phyloP scores from a whole-genome alignment of 2,797 vertebrate species.

The Apogon talboti region DNA sequence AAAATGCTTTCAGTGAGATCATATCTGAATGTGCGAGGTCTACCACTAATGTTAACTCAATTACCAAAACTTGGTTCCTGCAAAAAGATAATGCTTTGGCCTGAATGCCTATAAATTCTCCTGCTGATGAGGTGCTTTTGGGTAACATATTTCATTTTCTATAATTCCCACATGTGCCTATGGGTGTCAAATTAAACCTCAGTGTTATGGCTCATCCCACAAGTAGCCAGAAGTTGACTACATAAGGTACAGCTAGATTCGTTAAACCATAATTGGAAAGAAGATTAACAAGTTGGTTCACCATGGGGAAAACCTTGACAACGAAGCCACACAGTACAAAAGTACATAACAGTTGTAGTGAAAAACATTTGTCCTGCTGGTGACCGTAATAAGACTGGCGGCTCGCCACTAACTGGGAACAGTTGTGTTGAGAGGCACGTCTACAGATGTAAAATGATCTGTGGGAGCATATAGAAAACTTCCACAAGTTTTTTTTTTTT shows the following conservation, averaged over 20 bases:
- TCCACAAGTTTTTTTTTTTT: constrained; percentile 54
- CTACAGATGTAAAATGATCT: constrained; percentile 80
- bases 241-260: constrained; percentile 29
- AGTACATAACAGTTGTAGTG: constrained; percentile 54
- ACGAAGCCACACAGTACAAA: constrained; percentile 48
- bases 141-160: constrained; percentile 41
- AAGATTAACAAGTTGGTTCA: constrained; percentile 36
- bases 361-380: constrained; percentile 71
- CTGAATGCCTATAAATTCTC: constrained; percentile 13
- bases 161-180: constrained; percentile 46
- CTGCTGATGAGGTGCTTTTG: constrained; percentile 48
- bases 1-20: constrained; percentile 40
- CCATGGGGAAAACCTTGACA: constrained; percentile 63
- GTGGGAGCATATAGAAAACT: constrained; percentile 74
- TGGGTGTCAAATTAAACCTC: constrained; percentile 50
- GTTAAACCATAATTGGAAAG: constrained; percentile 17
- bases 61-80: constrained; percentile 35
- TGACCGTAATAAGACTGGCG: constrained; percentile 72
- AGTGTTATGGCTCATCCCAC: constrained; percentile 28
- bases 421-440: constrained; percentile 78
- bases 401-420: constrained; percentile 74
- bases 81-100: constrained; percentile 24
- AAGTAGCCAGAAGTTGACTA: constrained; percentile 15
- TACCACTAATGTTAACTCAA: constrained; percentile 41
- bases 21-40: constrained; percentile 28